Evolutionary conservation across 2,888 invertebrate species (phyloP).

Genomic region (Leptinotarsa juncta): DNA sequence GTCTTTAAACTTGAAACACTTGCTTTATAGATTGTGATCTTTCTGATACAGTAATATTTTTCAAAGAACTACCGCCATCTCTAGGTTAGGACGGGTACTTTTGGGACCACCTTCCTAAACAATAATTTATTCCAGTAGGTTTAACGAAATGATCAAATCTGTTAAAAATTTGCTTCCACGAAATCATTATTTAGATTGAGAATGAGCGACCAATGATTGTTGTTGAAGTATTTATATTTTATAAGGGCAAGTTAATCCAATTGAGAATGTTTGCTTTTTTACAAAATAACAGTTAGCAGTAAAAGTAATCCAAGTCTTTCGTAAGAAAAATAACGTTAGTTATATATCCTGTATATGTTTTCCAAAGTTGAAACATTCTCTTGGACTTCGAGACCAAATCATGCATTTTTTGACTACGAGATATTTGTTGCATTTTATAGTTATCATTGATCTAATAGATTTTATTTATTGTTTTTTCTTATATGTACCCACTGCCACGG

Average conservation of each 20-base stretch:
- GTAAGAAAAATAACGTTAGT: constrained; percentile 18
- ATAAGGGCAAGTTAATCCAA: neutral
- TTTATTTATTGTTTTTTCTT: constrained; percentile 37
- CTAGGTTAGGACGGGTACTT: too few relatives aligned
- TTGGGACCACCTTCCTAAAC: neutral
- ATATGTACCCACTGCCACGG: constrained; percentile 17
- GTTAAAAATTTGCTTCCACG: too few relatives aligned
- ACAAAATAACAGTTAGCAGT: neutral
- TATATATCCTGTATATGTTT: constrained; percentile 11
- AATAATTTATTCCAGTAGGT: too few relatives aligned
- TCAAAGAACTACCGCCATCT: too few relatives aligned
- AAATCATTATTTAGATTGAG: too few relatives aligned
- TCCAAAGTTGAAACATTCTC: neutral
- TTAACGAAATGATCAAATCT: too few relatives aligned
- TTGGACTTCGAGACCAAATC: neutral
- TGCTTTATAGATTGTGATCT: too few relatives aligned
- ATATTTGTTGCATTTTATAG: constrained; percentile 29
- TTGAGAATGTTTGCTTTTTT: neutral
- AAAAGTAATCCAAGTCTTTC: constrained; percentile 33
- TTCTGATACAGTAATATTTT: too few relatives aligned
- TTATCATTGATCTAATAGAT: constrained; percentile 35
- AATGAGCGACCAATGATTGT: too few relatives aligned
- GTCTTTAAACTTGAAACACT: too few relatives aligned
- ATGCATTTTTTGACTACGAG: constrained; percentile 19
- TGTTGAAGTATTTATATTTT: neutral